phyloP scores from a whole-genome alignment of 2,113 vertebrate species.

The Cygnus buccinator region DNA sequence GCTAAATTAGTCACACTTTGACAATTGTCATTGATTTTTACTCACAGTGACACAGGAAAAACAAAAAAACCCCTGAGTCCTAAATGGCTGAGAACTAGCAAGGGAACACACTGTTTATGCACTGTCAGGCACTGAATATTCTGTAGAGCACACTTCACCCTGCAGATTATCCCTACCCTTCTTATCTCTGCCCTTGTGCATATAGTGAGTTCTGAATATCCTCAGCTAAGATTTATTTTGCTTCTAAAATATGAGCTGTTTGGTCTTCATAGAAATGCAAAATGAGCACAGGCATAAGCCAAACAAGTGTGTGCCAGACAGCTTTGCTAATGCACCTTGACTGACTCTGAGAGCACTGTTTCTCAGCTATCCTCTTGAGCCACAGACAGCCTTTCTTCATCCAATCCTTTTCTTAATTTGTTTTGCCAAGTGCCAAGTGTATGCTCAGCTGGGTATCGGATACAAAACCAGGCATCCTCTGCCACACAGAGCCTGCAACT shows the following conservation, averaged over 20 bases:
- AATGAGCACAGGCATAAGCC: slow-evolving; percentile 33
- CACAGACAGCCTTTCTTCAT: neutral
- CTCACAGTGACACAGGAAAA: neutral
- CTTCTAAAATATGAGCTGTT: neutral
- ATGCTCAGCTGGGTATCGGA: slow-evolving; percentile 34
- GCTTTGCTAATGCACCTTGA: slow-evolving; percentile 55
- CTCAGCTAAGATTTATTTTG: neutral
- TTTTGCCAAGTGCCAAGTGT: slow-evolving; percentile 25
- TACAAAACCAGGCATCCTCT: slow-evolving; percentile 31
- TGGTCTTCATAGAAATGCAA: neutral
- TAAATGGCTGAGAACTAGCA: neutral
- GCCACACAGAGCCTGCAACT: neutral
- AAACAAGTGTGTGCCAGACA: slow-evolving; percentile 4
- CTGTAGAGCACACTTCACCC: neutral
- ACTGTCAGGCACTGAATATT: neutral
- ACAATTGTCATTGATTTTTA: neutral
- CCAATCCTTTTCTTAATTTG: slow-evolving; percentile 11
- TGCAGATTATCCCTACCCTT: neutral
- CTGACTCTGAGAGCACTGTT: neutral
- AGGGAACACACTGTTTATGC: neutral
- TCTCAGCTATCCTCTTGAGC: slow-evolving; percentile 23
- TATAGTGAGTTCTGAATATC: neutral
- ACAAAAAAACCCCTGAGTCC: neutral
- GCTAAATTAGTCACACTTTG: neutral
- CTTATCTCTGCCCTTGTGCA: neutral